A percentile compares a stretch with the other conserved stretches of the same genome.
Conservation (phyloP, 2,888 invertebrate genomes). For the Psylliodes chrysocephalus region DNA sequence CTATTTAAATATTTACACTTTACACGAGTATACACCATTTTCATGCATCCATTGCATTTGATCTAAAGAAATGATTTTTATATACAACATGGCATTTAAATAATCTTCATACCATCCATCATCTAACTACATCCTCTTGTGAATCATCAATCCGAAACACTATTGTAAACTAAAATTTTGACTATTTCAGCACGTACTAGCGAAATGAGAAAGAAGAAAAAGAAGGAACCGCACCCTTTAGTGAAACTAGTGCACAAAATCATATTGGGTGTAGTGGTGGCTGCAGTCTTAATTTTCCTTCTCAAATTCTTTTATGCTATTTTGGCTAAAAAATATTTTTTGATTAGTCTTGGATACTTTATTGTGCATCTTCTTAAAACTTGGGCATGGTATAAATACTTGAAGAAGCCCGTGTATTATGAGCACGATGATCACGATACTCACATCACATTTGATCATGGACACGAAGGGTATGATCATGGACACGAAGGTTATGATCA, state of each 20-base stretch:
- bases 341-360: conserved; percentile 62
- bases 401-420: conserved; percentile 58
- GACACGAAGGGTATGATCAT: conserved; percentile 20
- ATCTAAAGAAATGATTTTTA: background rate
- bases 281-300: conserved; percentile 76
- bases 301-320: conserved; percentile 78
- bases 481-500: conserved; percentile 11
- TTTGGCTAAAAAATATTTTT: conserved; percentile 80
- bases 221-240: conserved; percentile 65
- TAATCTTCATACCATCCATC: background rate
- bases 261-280: conserved; percentile 74
- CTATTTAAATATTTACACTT: too few species aligned
- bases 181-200: conserved; percentile 26
- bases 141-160: background rate
- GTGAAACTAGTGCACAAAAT: conserved; percentile 67
- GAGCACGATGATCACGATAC: conserved; percentile 42
- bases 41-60: background rate
- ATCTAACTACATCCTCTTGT: conserved; percentile 3
- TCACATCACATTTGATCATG: conserved; percentile 35
- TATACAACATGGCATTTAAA: background rate
- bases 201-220: conserved; percentile 16
- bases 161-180: background rate
- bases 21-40: background rate
- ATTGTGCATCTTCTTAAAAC: conserved; percentile 75
- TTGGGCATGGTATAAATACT: conserved; percentile 79